Evolutionary conservation across 2,113 vertebrate genomes (phyloP), one percentile per base, ranked within the genome.

Genomic region (Zeus faber): DNA sequence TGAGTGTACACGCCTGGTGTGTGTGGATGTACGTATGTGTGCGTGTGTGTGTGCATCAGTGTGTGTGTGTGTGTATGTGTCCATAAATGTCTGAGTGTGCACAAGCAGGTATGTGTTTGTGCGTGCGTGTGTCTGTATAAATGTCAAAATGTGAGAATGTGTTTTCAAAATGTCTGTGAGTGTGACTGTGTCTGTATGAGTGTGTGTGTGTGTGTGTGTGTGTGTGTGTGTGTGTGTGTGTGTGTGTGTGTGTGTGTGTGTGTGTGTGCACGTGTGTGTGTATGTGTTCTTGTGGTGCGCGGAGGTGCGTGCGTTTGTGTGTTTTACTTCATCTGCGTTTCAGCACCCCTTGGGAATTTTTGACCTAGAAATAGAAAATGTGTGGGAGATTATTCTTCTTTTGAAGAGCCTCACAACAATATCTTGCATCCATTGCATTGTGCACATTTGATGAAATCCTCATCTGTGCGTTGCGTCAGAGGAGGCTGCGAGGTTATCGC

Each of bases 321-420:
- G 44, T 52, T 75, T 74, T 64, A 65, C 65, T 79, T 80, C 73
- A 68, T 77, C 81, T 81, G 51, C 6, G 31, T 80, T 70, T 68
- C 46, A 51, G 27, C 37, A 62, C 58, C 49, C 29, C 65, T 43
- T 71, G 79, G 74, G 72, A 72, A 68, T 90, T 82, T 83, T 62
- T 54, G 75, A 72, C 71, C 26, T 82, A 55, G 54, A 82, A 84
- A 88, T 67, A 70, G 55, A 74, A 74, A 68, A 73, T 65, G 75
- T 80, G 61, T 77, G 65, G 87, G 85, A 79, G 26, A 74, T 83
- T 77, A 81, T 81, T 74, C 52, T 67, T 77, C 67, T 79, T 80
- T 76, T 79, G 79, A 85, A 76, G 68, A 81, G 70, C 65, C 64
- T 75, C 74, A 82, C 72, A 82, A 74, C 81, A 81, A 68, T 67